These are phyloP conservation scores for Anguilla obscura DNA, from an alignment of 2,797 vertebrate genomes.

Conservation along the genomic window DNA sequence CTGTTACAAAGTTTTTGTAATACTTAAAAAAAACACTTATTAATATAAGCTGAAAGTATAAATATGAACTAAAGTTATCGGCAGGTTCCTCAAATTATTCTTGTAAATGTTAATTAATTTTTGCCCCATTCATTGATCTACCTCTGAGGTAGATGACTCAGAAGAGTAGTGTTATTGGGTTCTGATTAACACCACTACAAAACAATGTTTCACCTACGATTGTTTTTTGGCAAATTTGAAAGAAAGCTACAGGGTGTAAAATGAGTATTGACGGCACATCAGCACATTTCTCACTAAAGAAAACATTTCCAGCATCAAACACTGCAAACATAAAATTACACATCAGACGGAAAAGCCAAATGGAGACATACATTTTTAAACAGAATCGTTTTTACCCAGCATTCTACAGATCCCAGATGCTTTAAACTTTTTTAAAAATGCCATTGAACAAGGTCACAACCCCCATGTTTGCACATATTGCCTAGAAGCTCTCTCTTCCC, in stretches of 20 bases:
- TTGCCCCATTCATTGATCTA: too few relatives aligned
- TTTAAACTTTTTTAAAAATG: neutral
- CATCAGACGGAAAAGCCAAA: neutral
- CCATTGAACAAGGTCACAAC: neutral
- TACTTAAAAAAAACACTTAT: too few relatives aligned
- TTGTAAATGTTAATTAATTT: too few relatives aligned
- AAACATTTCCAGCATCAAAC: neutral
- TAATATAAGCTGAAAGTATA: too few relatives aligned
- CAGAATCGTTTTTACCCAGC: neutral
- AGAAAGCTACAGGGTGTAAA: neutral
- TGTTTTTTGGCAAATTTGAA: neutral
- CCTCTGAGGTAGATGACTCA: too few relatives aligned
- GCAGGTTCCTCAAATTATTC: too few relatives aligned
- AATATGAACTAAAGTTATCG: too few relatives aligned
- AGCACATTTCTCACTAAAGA: neutral
- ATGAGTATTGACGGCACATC: neutral
- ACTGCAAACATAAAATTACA: neutral
- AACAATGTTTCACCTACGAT: neutral
- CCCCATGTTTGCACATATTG: conserved; percentile 12
- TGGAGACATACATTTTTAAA: neutral
- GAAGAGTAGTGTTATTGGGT: neutral
- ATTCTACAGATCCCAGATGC: neutral
- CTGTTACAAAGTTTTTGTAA: too few relatives aligned
- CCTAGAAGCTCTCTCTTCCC: conserved; percentile 17
- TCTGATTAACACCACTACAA: neutral